Conservation (phyloP, 2,797 vertebrate genomes). For the Limnodromus scolopaceus region DNA sequence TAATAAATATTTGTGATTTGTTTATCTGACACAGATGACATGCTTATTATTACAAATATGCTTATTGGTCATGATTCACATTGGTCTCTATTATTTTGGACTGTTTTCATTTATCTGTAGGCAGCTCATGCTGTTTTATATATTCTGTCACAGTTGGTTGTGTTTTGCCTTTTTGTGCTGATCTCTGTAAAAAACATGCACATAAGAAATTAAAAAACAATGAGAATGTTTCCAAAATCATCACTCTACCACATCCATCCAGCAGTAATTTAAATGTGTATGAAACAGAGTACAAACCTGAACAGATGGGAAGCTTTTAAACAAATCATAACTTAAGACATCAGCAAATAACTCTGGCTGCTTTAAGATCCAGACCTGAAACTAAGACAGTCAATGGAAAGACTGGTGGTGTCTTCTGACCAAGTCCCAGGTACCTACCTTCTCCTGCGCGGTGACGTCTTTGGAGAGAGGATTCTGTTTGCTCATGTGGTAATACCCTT, state of each 20-base stretch:
- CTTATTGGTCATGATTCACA: constrained; percentile 52
- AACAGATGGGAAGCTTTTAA: constrained; percentile 42
- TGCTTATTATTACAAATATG: constrained; percentile 55
- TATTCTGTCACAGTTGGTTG: constrained; percentile 52
- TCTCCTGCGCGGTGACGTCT: accelerated
- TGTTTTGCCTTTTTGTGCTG: constrained; percentile 50
- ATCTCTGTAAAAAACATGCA: constrained; percentile 15
- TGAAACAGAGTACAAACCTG: constrained; percentile 15
- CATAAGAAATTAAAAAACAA: constrained; percentile 22
- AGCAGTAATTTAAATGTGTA: constrained; percentile 32
- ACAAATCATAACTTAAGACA: constrained; percentile 11
- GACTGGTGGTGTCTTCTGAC: neutral
- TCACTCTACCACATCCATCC: neutral
- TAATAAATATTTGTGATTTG: constrained; percentile 53
- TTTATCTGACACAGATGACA: constrained; percentile 54
- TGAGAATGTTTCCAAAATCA: constrained; percentile 19
- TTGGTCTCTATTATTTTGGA: constrained; percentile 29
- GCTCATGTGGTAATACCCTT: neutral
- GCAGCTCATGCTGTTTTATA: constrained; percentile 54
- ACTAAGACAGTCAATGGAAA: neutral
- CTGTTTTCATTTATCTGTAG: constrained; percentile 51
- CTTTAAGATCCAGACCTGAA: neutral
- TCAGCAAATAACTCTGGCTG: neutral
- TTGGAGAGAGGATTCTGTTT: neutral
- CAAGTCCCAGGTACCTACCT: neutral